Evolutionary conservation across 2,113 vertebrate genomes (phyloP), one percentile per base, ranked within the genome.

Genomic region (Beaufortia kweichowensis): DNA sequence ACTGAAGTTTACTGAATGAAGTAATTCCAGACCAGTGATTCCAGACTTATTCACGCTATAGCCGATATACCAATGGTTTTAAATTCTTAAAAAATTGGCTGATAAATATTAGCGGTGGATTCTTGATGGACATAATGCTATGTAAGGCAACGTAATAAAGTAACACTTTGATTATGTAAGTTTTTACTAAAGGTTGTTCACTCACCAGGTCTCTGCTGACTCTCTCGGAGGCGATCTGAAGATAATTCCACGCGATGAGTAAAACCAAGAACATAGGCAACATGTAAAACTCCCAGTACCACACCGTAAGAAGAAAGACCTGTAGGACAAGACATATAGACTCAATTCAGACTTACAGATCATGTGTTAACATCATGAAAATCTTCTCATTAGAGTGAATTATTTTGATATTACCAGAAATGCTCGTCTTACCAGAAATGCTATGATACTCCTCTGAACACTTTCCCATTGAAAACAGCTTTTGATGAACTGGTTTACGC

Each of bases 401-500:
- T 76, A 84, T 68, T 85, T n/a, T n/a, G n/a, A n/a, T n/a, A n/a
- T n/a, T n/a, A n/a, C n/a, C n/a, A n/a, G 48, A 7, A 53, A 53
- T 19, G 21, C 9, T 83, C 23, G 78, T 75, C 93, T 95, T 87
- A 98, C 97, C 94, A 95, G 76, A 72, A 99, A 99, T 4, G 96
- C 96, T 59, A 91, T 75, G 80, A 95, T 64, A 79, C 95, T 99
- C 86, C 95, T 92, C 65, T 93, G 85, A 0, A 93, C 86, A 67
- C 94, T 98, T 85, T 99, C 95, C 97, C 97, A 99, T 85, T 95
- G 94, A 90, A 99, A 99, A 83, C 97, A 99, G 93, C 96, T 98
- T 84, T 93, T 95, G 82, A 99, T 92, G 88, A 96, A 99, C 61
- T 94, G 95, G 75, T 95, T 75, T 19, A 93, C 91, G 53, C 93